Base-by-base conservation (phyloP, 2,888 invertebrate genomes). In the Strigamia crassipes region DNA sequence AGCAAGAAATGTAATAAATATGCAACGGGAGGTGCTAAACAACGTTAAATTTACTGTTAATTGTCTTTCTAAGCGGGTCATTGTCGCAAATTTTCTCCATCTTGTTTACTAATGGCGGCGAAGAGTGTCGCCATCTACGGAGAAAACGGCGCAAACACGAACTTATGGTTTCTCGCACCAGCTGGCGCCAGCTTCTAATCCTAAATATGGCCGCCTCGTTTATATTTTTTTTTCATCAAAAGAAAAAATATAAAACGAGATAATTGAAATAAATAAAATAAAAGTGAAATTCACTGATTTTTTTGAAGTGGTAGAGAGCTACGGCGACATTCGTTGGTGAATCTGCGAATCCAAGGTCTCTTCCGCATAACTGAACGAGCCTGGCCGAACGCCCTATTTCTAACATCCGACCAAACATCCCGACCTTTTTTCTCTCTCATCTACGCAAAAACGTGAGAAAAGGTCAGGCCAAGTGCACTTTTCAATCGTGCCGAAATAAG, bases 1-100 rank as follows among this genome's bases (percentile, higher is more conserved):
- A 27, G 12, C 23, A 27, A 31, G 31, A 31, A 73, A 31, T 31
- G 23, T 73, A 73, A 73, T 73, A 73, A 73, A 73, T 73, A 73
- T 73, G 73, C 73, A 73, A 23, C 73, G 73, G 73, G 73, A 27
- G 73, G 73, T 73, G 73, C 73, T 73, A 73, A 73, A n/a, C 15
- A 73, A 73, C 73, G 27, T 73, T 73, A 73, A 73, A 73, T 73
- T 73, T 73, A 73, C 73, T 31, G 73, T 73, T 73, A 73, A 73
- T 73, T 73, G 73, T 73, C 73, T 73, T 73, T n/a, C 31, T 31
- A 73, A n/a, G 27, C 73, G 13, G 73, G 73, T 73, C 73, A 73
- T 73, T 73, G 73, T 73, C 73, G 13, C 23, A 15, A 23, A 73
- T 27, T 27, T 66, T 5, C 46, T 46, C 46, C 46, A 46, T 46